Conservation (phyloP, 2,888 invertebrate genomes). For the Timema podura region DNA sequence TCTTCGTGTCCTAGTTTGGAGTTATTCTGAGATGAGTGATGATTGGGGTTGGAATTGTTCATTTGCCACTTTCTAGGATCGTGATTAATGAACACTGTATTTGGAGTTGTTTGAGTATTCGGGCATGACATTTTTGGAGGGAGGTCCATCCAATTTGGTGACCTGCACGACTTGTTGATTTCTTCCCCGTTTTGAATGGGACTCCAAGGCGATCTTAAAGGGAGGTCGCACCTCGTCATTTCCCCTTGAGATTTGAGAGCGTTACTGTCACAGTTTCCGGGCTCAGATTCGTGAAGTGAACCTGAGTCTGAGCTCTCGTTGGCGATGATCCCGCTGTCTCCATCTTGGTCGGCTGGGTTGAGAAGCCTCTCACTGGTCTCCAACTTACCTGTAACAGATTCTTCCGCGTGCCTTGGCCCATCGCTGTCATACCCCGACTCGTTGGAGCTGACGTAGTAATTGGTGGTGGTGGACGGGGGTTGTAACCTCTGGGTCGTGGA, state of each 20-base stretch:
- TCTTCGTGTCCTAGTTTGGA: constrained; percentile 41
- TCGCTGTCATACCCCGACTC: constrained; percentile 82
- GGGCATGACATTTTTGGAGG: no score
- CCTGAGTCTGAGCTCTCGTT: constrained; percentile 38
- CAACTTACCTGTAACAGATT: constrained; percentile 18
- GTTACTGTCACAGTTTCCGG: constrained; percentile 38
- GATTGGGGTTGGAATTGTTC: no score
- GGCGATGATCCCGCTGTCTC: constrained; percentile 37
- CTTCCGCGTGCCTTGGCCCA: constrained; percentile 47
- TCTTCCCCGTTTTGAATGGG: no score
- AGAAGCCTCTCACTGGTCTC: constrained; percentile 34
- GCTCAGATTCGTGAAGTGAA: constrained; percentile 43
- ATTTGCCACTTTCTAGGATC: no score
- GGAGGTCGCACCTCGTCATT: no score
- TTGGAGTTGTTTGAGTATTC: no score
- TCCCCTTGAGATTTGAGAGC: no score
- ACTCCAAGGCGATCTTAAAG: no score
- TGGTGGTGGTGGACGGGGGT: constrained; percentile 26
- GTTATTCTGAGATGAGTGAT: no score
- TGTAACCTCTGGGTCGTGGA: constrained; percentile 18
- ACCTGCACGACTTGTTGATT: no score
- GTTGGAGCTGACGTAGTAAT: constrained; percentile 70
- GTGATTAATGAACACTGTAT: no score
- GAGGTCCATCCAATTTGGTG: no score
- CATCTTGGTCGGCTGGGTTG: constrained; percentile 44